A percentile compares a stretch with the other conserved stretches of the same genome.
These are phyloP conservation scores for Arrhamphus sclerolepis DNA, from an alignment of 2,797 vertebrate species.

Conservation along the genomic window DNA sequence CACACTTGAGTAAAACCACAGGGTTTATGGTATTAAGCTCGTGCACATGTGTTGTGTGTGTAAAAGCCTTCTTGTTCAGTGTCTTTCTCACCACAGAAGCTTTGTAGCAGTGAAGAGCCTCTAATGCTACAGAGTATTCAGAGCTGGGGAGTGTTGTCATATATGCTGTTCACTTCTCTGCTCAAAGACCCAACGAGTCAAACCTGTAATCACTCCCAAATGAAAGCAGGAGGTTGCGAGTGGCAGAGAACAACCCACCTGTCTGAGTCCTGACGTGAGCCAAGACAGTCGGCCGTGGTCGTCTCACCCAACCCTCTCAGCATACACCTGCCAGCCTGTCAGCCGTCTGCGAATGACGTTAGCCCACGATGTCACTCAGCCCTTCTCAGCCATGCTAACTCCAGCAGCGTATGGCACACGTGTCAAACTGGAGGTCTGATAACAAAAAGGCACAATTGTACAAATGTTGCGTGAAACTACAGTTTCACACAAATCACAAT, in stretches of 20 bases:
- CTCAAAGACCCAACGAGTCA: slow-evolving; percentile 19
- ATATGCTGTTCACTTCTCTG: slow-evolving; percentile 30
- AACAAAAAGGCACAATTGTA: too few relatives aligned
- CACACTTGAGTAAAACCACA: slow-evolving; percentile 39
- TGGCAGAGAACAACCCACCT: slow-evolving; percentile 50
- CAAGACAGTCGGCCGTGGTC: slow-evolving; percentile 1
- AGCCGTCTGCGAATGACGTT: slow-evolving; percentile 35
- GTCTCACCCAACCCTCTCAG: slow-evolving; percentile 18
- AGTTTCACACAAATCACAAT: too few relatives aligned
- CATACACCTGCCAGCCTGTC: slow-evolving; percentile 46
- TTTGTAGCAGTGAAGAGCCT: slow-evolving; percentile 26
- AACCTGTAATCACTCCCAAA: slow-evolving; percentile 35
- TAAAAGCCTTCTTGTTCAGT: slow-evolving; percentile 35
- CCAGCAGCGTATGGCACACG: too few relatives aligned
- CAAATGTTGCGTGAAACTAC: too few relatives aligned
- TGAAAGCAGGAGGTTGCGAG: slow-evolving; percentile 43
- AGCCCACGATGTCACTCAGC: slow-evolving; percentile 57
- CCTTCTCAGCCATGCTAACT: slow-evolving; percentile 38
- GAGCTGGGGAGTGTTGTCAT: slow-evolving; percentile 26
- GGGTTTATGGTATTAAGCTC: slow-evolving; percentile 28
- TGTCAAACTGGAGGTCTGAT: too few relatives aligned
- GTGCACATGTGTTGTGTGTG: slow-evolving; percentile 46
- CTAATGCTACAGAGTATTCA: slow-evolving; percentile 20
- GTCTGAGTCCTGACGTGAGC: slow-evolving; percentile 34
- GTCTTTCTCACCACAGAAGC: slow-evolving; percentile 15